phyloP scores from a whole-genome alignment of 2,888 invertebrate species.

The Cheilosia pagana region DNA sequence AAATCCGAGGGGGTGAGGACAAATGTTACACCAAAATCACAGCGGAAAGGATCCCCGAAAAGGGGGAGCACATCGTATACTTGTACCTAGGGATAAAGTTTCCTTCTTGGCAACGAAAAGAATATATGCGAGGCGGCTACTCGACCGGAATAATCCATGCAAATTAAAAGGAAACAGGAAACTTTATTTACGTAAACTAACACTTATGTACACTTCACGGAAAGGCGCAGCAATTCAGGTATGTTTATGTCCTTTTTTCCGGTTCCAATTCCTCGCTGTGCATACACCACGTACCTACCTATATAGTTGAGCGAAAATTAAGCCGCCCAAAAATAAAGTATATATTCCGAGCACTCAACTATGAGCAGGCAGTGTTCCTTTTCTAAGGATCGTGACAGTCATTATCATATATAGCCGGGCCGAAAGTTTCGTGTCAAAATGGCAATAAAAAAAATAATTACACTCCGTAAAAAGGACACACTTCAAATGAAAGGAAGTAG shows the following conservation, averaged over 20 bases:
- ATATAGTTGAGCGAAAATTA: slow-evolving; percentile 32
- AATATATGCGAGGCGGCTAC: slow-evolving; percentile 23
- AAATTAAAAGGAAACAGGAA: slow-evolving; percentile 71
- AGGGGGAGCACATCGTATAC: slow-evolving; percentile 22
- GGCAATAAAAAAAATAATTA: slow-evolving; percentile 70
- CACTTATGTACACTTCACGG: slow-evolving; percentile 12
- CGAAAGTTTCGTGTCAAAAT: slow-evolving; percentile 64
- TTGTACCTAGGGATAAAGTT: slow-evolving; percentile 37
- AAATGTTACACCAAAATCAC: slow-evolving; percentile 48
- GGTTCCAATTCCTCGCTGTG: slow-evolving; percentile 41
- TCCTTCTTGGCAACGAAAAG: slow-evolving; percentile 43
- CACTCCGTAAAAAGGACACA: slow-evolving; percentile 46
- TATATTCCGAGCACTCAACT: not conserved
- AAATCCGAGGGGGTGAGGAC: not conserved
- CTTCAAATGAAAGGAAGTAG: slow-evolving; percentile 25
- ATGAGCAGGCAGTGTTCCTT: slow-evolving; percentile 11
- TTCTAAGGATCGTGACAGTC: slow-evolving; percentile 57
- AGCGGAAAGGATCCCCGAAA: slow-evolving; percentile 25
- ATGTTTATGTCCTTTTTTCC: slow-evolving; percentile 53
- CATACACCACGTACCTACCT: not conserved
- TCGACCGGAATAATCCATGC: slow-evolving; percentile 63
- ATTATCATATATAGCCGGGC: slow-evolving; percentile 48
- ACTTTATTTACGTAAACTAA: slow-evolving; percentile 64
- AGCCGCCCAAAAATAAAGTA: slow-evolving; percentile 54
- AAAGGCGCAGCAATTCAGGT: slow-evolving; percentile 18